Evolutionary conservation across 2,888 invertebrate genomes (phyloP), one percentile per base, ranked within the genome.

Genomic region (Nowickia ferox): DNA sequence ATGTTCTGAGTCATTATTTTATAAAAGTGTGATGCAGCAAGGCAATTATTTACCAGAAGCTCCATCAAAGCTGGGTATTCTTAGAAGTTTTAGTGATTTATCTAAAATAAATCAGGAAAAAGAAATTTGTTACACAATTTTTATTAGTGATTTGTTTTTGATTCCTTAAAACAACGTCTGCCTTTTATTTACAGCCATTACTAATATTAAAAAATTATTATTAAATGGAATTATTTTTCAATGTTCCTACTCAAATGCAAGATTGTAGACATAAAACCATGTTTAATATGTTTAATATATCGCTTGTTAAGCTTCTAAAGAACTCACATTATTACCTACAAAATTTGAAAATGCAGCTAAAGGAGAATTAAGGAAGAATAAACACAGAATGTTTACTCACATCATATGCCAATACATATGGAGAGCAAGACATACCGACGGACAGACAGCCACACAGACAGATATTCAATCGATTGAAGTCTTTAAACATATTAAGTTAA

Each of bases 401-500:
- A 40, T 0, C 61, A 61, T n/a, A 17, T 42, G 61, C 61, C 61
- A 42, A 46, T 46, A 72, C 55, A 40, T 15, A 42, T 6, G 13
- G 30, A 30, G 30, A 30, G 2, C 61, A 42, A 46, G 46, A 72
- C 55, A 40, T 15, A 42, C 1, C 10, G 30, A 66, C n/a, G 1
- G 55, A 55, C 22, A 55, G n/a, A 22, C 30, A 30, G 30, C 30
- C 30, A 30, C 30, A 48, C 72, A 38, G 9, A 59, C 53, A 55
- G 40, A 55, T 38, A 59, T 48, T 51, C 69, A 66, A 79, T 74
- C 80, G 80, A 84, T 84, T 76, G 77, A 77, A 53, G 76, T 69
- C 80, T 66, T 81, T 61, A 83, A 80, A 76, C 65, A 75, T 81
- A 80, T 86, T 81, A 74, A 72, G 65, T 84, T 86, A 76, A 77